Conservation (phyloP, 1,140 invertebrate species). For the Dendrolimus punctatus region DNA sequence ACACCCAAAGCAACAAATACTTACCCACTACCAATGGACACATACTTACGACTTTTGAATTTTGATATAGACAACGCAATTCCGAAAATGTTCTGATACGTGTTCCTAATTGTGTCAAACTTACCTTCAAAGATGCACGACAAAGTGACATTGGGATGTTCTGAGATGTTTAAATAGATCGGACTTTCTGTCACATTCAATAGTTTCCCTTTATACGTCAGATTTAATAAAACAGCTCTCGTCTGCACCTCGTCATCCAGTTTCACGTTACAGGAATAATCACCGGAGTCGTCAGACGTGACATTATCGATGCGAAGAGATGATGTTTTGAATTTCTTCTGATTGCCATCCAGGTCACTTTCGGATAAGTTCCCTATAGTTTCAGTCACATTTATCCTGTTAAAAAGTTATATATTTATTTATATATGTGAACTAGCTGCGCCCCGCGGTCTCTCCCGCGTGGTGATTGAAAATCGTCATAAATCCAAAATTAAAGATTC, state of each 20-base stretch:
- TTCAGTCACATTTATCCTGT: constrained; percentile 33
- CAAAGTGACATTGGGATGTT: constrained; percentile 35
- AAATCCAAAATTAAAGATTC: too few species aligned
- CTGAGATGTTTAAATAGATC: constrained; percentile 32
- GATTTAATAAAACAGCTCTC: constrained; percentile 30
- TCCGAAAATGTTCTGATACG: too few species aligned
- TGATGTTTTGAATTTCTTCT: constrained; percentile 29
- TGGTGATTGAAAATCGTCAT: too few species aligned
- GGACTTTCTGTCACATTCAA: constrained; percentile 35
- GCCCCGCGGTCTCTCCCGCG: too few species aligned
- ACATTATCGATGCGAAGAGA: constrained; percentile 67
- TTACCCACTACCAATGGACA: too few species aligned
- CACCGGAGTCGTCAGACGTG: constrained; percentile 69
- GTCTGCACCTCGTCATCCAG: constrained; percentile 24
- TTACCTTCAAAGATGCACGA: constrained; percentile 61
- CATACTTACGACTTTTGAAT: too few species aligned
- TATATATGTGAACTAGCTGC: neutral
- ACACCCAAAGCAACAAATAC: too few species aligned
- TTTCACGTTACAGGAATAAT: constrained; percentile 70
- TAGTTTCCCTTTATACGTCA: constrained; percentile 39
- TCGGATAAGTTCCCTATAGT: constrained; percentile 20
- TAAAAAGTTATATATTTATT: constrained; percentile 2
- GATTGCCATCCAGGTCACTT: constrained; percentile 39
- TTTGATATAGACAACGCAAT: too few species aligned
- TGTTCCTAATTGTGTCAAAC: neutral